Conservation (phyloP, 2,888 invertebrate genomes). For the Rhagium mordax region DNA sequence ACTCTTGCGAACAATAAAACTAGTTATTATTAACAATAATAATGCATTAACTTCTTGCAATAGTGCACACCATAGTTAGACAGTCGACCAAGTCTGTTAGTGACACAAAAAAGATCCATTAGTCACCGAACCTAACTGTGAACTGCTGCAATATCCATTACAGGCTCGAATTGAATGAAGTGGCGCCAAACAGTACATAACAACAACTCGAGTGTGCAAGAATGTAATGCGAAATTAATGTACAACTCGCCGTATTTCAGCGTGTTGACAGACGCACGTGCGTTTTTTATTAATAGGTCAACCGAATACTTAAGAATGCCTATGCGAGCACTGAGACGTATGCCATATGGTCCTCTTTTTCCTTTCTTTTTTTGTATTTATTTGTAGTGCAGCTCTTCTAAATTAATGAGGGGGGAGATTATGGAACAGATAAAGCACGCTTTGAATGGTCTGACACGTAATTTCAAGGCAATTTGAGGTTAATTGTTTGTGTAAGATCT, state of each 20-base stretch:
- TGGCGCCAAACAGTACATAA: constrained; percentile 30
- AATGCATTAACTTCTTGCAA: too few relatives aligned
- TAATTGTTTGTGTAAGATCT: constrained; percentile 24
- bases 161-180: neutral
- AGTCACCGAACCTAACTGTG: constrained; percentile 16
- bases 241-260: neutral
- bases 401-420: constrained; percentile 15
- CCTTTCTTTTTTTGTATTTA: neutral
- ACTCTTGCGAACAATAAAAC: too few relatives aligned
- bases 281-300: constrained; percentile 21
- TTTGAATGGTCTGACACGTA: constrained; percentile 22
- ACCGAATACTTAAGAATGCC: constrained; percentile 18
- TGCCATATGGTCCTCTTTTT: constrained; percentile 13
- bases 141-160: neutral
- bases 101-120: constrained; percentile 3
- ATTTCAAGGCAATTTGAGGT: constrained; percentile 31
- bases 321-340: neutral
- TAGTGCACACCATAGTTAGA: too few relatives aligned
- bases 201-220: constrained; percentile 15
- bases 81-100: neutral
- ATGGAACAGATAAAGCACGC: constrained; percentile 15
- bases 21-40: too few relatives aligned
- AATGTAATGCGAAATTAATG: constrained; percentile 26
- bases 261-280: constrained; percentile 33
- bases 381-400: neutral